Percentiles rank a stretch among this genome's conserved stretches.
Conservation (phyloP, 2,888 invertebrate genomes). For the Erebia palarica region DNA sequence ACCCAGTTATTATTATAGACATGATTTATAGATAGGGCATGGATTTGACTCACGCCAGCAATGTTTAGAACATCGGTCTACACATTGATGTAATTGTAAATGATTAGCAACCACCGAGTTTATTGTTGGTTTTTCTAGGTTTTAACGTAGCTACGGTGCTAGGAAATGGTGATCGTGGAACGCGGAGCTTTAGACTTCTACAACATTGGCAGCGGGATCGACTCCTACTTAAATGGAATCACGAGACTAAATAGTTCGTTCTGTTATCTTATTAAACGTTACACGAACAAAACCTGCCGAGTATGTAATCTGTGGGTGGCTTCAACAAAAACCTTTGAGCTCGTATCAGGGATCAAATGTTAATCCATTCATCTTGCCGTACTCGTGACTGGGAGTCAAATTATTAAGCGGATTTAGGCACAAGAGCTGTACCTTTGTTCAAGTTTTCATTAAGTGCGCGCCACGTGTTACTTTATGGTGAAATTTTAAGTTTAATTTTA, state of each 20-base stretch:
- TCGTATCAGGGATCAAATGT: slow-evolving; percentile 2
- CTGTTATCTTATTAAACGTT: background rate
- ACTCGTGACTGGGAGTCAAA: slow-evolving; percentile 3
- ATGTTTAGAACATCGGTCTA: too few relatives aligned
- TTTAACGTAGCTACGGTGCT: too few relatives aligned
- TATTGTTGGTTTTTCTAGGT: too few relatives aligned
- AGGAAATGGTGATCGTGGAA: too few relatives aligned
- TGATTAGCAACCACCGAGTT: too few relatives aligned
- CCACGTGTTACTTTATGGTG: background rate
- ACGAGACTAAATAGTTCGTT: background rate
- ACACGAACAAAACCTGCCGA: background rate
- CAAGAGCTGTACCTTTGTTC: background rate
- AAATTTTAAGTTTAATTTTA: background rate
- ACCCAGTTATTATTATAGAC: too few relatives aligned
- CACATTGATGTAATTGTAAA: too few relatives aligned
- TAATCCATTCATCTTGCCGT: slow-evolving; percentile 3
- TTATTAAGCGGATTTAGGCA: slow-evolving; percentile 7
- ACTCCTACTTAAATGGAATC: background rate
- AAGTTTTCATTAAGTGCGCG: slow-evolving; percentile 1
- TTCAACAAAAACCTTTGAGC: slow-evolving; percentile 6
- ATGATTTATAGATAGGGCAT: too few relatives aligned
- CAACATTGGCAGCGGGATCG: too few relatives aligned
- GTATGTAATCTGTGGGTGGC: background rate
- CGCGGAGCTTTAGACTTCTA: too few relatives aligned
- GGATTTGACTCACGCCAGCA: too few relatives aligned